Evolutionary conservation across 2,888 invertebrate genomes (phyloP).

Genomic region (Rhorus exstirpatorius): DNA sequence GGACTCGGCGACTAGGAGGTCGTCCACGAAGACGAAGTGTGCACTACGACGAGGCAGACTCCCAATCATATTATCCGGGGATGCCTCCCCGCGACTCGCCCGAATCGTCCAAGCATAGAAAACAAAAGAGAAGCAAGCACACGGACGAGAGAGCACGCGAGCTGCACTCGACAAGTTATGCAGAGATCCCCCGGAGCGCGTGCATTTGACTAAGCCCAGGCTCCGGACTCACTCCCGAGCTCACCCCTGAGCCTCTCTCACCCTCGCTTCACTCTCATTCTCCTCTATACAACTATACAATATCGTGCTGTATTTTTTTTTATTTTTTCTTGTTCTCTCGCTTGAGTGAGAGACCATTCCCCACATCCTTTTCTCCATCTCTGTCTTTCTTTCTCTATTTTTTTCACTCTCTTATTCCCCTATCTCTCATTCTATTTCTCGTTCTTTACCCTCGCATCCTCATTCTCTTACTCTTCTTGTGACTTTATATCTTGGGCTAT

Average conservation of each 20-base stretch:
- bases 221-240: conserved; percentile 72
- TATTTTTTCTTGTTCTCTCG: conserved; percentile 22
- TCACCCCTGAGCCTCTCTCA: conserved; percentile 57
- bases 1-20: not conserved
- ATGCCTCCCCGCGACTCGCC: conserved; percentile 45
- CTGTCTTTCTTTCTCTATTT: conserved; percentile 65
- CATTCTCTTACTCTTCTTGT: conserved; percentile 63
- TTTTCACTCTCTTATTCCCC: not conserved
- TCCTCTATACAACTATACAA: conserved; percentile 10
- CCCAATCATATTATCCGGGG: conserved; percentile 61
- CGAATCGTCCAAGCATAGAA: conserved; percentile 76
- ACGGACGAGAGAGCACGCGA: conserved; percentile 60
- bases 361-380: conserved; percentile 35
- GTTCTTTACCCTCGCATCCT: conserved; percentile 37
- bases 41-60: conserved; percentile 7
- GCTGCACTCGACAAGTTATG: conserved; percentile 83
- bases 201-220: conserved; percentile 82
- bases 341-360: not conserved
- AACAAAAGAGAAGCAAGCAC: conserved; percentile 78
- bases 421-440: conserved; percentile 1
- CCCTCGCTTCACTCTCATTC: conserved; percentile 51
- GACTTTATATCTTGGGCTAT: conserved; percentile 80
- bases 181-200: conserved; percentile 74
- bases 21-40: conserved; percentile 1
- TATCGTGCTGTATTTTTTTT: conserved; percentile 21